phyloP scores from a whole-genome alignment of 2,888 invertebrate species.

The Cephus spinipes region DNA sequence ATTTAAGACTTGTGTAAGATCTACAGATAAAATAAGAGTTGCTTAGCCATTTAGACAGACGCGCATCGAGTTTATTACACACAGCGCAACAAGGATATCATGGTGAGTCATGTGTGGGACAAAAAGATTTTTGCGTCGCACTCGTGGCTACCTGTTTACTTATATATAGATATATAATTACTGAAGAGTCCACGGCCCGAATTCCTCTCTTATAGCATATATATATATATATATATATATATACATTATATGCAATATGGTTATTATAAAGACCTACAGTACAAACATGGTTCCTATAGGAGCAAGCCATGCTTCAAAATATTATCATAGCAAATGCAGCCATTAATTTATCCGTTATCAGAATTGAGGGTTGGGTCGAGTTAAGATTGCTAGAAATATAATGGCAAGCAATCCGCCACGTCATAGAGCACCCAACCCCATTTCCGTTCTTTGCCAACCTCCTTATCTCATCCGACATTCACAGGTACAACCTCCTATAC shows the following conservation, averaged over 20 bases:
- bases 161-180: background rate
- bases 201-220: background rate
- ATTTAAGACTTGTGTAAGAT: background rate
- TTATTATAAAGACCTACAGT: background rate
- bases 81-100: background rate
- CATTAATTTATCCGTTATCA: conserved; percentile 1
- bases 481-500: conserved; percentile 4
- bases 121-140: background rate
- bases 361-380: conserved; percentile 5
- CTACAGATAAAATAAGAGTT: background rate
- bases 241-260: background rate
- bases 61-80: background rate
- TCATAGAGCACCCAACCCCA: conserved; percentile 21
- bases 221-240: no score
- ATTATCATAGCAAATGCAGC: background rate
- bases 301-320: background rate
- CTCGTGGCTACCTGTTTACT: background rate
- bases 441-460: conserved; percentile 43
- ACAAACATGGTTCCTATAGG: background rate
- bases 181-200: background rate
- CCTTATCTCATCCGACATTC: conserved; percentile 41
- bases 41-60: background rate
- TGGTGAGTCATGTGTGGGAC: background rate
- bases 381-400: conserved; percentile 32
- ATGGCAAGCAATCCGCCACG: conserved; percentile 25